Evolutionary conservation across 2,888 invertebrate genomes (phyloP).

Genomic region (Panopea generosa): DNA sequence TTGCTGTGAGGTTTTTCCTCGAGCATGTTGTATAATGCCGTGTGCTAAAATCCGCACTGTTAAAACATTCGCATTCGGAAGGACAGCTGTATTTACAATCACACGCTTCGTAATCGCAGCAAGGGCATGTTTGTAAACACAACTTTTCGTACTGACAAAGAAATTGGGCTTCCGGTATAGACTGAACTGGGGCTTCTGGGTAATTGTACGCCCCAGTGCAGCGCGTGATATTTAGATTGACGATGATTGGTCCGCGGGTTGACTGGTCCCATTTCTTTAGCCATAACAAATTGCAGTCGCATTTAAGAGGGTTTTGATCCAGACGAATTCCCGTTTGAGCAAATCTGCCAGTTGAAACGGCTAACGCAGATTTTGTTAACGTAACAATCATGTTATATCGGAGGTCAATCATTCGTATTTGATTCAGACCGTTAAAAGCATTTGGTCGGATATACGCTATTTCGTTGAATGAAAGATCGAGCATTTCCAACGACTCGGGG

Average conservation of each 20-base stretch:
- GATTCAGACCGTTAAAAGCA: conserved; percentile 68
- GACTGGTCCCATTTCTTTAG: conserved; percentile 60
- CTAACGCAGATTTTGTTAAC: conserved; percentile 40
- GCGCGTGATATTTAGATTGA: conserved; percentile 57
- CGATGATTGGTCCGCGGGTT: conserved; percentile 58
- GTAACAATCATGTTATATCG: conserved; percentile 66
- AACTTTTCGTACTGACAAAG: conserved; percentile 69
- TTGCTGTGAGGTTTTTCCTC: conserved; percentile 39
- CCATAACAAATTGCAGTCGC: conserved; percentile 76
- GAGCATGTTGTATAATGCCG: conserved; percentile 63
- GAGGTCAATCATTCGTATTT: conserved; percentile 66
- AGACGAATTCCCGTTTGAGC: conserved; percentile 66
- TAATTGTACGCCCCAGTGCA: conserved; percentile 58
- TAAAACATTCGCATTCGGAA: conserved; percentile 65
- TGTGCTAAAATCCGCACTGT: conserved; percentile 46
- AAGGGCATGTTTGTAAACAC: conserved; percentile 67
- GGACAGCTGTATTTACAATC: conserved; percentile 75
- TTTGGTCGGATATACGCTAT: conserved; percentile 65
- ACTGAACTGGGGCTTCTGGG: conserved; percentile 29
- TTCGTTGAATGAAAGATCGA: conserved; percentile 68
- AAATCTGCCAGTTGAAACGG: conserved; percentile 50
- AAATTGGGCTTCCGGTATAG: conserved; percentile 59
- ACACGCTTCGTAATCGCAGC: conserved; percentile 72
- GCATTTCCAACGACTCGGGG: conserved; percentile 65
- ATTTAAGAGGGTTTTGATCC: conserved; percentile 68